Conservation (phyloP, 2,888 invertebrate genomes). For the Teleiodes luculella region DNA sequence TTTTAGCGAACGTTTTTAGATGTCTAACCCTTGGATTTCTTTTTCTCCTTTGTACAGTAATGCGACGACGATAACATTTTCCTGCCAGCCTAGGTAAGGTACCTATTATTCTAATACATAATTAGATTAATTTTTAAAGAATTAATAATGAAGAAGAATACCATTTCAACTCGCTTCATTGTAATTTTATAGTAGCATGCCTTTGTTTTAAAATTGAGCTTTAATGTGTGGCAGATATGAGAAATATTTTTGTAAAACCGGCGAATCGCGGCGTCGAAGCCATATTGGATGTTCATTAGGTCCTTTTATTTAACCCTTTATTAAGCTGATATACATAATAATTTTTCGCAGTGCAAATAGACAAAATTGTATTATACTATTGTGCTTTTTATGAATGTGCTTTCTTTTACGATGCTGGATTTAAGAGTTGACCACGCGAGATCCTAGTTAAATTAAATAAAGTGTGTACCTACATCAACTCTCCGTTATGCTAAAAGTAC, state of each 20-base stretch:
- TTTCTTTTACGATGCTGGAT: background rate
- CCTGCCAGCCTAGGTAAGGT: conserved; percentile 45
- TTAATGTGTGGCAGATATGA: conserved; percentile 27
- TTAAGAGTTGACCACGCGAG: background rate
- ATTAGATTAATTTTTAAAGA: conserved; percentile 7
- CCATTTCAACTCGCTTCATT: conserved; percentile 27
- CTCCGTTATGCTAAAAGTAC: background rate
- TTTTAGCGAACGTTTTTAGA: too few species aligned
- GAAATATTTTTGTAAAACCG: conserved; percentile 12
- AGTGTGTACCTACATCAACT: background rate
- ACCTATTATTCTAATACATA: conserved; percentile 26
- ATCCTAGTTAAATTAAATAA: background rate
- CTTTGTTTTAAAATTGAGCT: conserved; percentile 29
- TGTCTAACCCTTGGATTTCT: conserved; percentile 12
- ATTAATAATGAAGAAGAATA: conserved; percentile 2
- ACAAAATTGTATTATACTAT: background rate
- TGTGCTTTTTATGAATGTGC: conserved; percentile 3
- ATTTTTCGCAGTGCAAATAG: background rate
- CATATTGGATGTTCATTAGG: background rate
- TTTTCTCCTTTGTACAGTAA: conserved; percentile 31
- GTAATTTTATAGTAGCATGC: conserved; percentile 31
- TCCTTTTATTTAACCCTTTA: background rate
- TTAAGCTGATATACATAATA: background rate
- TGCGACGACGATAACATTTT: conserved; percentile 40
- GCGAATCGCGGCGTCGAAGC: conserved; percentile 4